Evolutionary conservation across 2,113 vertebrate species (phyloP).

Genomic region (Mionectes macconnelli): DNA sequence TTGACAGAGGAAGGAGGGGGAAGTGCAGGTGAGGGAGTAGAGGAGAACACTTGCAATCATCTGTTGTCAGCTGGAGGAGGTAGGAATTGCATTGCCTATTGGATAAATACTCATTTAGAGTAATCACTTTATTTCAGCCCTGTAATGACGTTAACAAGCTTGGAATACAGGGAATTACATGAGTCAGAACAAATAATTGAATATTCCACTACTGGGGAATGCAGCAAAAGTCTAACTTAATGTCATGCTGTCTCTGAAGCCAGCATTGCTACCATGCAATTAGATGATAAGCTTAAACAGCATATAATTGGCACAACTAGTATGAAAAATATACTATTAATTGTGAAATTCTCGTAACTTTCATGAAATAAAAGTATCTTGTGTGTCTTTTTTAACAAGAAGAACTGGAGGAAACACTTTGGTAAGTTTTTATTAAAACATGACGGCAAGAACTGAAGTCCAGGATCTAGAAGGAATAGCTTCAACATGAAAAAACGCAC

Average conservation of each 20-base stretch:
- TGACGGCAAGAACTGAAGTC: not conserved
- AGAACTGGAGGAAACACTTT: not conserved
- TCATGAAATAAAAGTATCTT: not conserved
- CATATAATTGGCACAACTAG: conserved; percentile 81
- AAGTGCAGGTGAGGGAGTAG: conserved; percentile 9
- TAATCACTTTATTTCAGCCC: conserved; percentile 88
- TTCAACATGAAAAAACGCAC: not conserved
- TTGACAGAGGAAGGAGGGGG: conserved; percentile 69
- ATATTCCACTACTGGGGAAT: conserved; percentile 78
- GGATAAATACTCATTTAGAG: conserved; percentile 86
- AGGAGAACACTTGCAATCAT: conserved; percentile 41
- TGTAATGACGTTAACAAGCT: conserved; percentile 89
- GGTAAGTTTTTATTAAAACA: not conserved
- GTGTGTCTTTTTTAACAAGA: conserved; percentile 8
- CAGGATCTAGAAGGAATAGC: not conserved
- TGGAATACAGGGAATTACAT: conserved; percentile 88
- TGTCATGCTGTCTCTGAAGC: conserved; percentile 78
- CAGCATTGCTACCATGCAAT: conserved; percentile 82
- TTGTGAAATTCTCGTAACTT: conserved; percentile 71
- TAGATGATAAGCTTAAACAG: conserved; percentile 94
- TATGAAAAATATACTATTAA: conserved; percentile 72
- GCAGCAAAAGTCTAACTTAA: conserved; percentile 75
- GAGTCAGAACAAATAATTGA: conserved; percentile 90
- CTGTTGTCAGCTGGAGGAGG: conserved; percentile 69
- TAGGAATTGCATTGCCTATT: conserved; percentile 69